phyloP scores from a whole-genome alignment of 2,797 vertebrate genomes.

The Poeciliopsis gracilis region DNA sequence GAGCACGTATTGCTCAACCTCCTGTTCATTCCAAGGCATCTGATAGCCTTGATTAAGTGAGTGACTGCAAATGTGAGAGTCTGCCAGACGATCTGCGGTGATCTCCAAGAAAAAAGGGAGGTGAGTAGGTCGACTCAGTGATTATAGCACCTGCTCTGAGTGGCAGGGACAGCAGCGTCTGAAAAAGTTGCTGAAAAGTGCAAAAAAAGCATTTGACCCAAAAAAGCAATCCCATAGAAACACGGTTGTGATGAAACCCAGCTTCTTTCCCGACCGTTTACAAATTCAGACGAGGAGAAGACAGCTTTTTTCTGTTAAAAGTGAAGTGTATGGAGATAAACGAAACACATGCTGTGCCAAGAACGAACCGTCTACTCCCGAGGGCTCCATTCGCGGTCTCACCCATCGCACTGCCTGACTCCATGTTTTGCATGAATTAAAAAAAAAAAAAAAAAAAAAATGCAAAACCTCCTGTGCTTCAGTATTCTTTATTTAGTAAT shows the following conservation, averaged over 20 bases:
- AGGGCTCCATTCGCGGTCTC: slow-evolving; percentile 6
- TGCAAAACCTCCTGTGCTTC: slow-evolving; percentile 69
- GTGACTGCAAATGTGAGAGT: slow-evolving; percentile 35
- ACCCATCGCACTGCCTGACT: slow-evolving; percentile 20
- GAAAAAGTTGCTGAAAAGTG: slow-evolving; percentile 24
- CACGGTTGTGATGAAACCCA: slow-evolving; percentile 10
- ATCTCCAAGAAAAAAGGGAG: slow-evolving; percentile 8
- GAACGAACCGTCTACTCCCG: slow-evolving; percentile 3
- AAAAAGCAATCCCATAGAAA: neutral
- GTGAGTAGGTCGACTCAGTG: slow-evolving; percentile 22
- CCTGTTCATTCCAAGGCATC: slow-evolving; percentile 33
- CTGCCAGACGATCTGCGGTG: slow-evolving; percentile 55
- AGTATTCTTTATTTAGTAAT: slow-evolving; percentile 80
- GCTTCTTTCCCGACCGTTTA: neutral
- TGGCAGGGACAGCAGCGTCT: neutral
- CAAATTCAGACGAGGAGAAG: slow-evolving; percentile 1
- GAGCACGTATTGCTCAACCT: slow-evolving; percentile 56
- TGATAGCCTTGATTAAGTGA: slow-evolving; percentile 46
- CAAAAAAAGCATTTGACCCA: neutral
- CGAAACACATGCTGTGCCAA: neutral
- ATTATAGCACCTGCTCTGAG: slow-evolving; percentile 32
- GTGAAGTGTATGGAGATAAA: neutral
- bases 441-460: slow-evolving; percentile 28
- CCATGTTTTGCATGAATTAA: neutral
- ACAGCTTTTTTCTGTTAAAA: neutral